Evolutionary conservation across 2,888 invertebrate species (phyloP), one percentile per base, ranked within the genome.

Genomic region (Ormia ochracea): DNA sequence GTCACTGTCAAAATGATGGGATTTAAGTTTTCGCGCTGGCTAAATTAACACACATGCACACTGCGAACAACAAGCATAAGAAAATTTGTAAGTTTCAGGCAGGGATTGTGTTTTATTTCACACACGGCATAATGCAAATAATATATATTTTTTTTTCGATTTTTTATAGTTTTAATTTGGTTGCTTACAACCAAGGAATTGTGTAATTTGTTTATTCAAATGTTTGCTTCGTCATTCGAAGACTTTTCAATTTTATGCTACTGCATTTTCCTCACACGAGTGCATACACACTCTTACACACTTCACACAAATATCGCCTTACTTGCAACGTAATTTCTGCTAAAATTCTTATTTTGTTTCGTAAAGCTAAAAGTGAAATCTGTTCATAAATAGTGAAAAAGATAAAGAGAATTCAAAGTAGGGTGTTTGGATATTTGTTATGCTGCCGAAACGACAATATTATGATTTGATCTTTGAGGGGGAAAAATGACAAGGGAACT

Each of bases 401-500:
- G n/a, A n/a, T n/a, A n/a, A 28, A 48, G 1, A 5, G n/a, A n/a
- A 26, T 17, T 7, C 9, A 2, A 3, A 33, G 33, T 54, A 72
- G 72, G 61, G 72, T 36, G 19, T 26, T 23, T 10, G 14, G 23
- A 23, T 14, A 52, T 59, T 61, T 43, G 12, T 38, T 33, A 7
- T 26, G 33, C 33, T 66, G 23, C 21, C 19, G 7, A 10, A 6
- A 50, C 14, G 0, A 9, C 17, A 58, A 65, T 66, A 58, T 66
- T 74, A 74, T 80, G 76, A 80, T 80, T 66, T 79, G 50, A 48
- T 73, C 43, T 72, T 66, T 74, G 26, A 36, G 23, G 59, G 19
- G 52, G 38, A 63, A 87, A 88, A 87, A 87, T 87, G 87, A 88
- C 87, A 86, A 85, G 87, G 88, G 87, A 87, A 86, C 86, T 83